Conservation (phyloP, 2,797 vertebrate genomes). For the Merluccius polli region DNA sequence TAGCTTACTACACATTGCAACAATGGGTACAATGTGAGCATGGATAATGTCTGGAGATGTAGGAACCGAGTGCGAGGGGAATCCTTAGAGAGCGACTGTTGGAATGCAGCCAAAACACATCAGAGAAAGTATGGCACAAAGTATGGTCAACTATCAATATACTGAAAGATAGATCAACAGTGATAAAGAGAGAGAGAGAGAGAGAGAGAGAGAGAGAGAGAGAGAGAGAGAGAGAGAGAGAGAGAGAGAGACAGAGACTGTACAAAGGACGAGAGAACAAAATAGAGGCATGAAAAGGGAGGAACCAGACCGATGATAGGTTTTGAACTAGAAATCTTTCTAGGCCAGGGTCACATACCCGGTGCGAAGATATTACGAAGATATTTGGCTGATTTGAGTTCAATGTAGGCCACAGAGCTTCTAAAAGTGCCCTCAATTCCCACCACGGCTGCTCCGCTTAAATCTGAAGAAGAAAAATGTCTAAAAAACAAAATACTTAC, state of each 20-base stretch:
- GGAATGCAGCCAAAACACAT: background rate
- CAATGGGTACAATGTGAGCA: background rate
- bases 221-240: background rate
- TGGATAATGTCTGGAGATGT: background rate
- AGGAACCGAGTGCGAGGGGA: background rate
- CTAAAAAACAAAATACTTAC: background rate
- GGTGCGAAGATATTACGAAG: slow-evolving; percentile 31
- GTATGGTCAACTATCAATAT: background rate
- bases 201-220: background rate
- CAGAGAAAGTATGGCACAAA: background rate
- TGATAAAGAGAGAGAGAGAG: background rate
- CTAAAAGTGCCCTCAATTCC: background rate
- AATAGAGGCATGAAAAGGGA: background rate
- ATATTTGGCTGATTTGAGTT: slow-evolving; percentile 25
- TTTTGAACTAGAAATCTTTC: slow-evolving; percentile 54
- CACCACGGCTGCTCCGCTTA: background rate
- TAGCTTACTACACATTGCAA: background rate
- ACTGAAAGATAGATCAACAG: background rate
- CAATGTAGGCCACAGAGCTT: slow-evolving; percentile 59
- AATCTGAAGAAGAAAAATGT: background rate
- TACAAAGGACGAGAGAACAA: background rate
- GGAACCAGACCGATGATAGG: slow-evolving; percentile 2
- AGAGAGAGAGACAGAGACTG: background rate
- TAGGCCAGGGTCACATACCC: slow-evolving; percentile 62
- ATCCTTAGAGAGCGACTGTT: background rate